A percentile compares a stretch with the other conserved stretches of the same genome.
Evolutionary conservation across 2,113 vertebrate genomes (phyloP).

Genomic region (Etheostoma cragini): DNA sequence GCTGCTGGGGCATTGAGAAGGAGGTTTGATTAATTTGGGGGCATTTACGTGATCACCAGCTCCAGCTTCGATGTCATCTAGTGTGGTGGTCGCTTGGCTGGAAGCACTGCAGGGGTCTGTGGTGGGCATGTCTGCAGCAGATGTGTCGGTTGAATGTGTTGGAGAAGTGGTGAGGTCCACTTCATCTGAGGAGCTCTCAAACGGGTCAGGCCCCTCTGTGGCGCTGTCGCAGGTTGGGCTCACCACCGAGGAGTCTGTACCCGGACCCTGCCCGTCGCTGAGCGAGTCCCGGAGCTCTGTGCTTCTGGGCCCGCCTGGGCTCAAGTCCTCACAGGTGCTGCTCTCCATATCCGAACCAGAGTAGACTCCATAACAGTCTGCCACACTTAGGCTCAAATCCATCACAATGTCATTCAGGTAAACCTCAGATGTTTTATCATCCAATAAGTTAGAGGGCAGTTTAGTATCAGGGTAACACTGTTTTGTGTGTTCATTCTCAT

Average conservation of each 20-base stretch:
- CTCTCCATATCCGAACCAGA: constrained; percentile 81
- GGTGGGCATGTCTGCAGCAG: constrained; percentile 35
- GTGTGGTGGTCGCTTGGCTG: constrained; percentile 13
- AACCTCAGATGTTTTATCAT: constrained; percentile 72
- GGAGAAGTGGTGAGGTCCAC: constrained; percentile 78
- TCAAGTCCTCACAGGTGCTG: constrained; percentile 82
- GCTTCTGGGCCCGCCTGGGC: constrained; percentile 65
- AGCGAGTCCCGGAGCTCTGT: constrained; percentile 76
- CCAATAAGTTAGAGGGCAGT: constrained; percentile 42
- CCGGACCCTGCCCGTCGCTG: constrained; percentile 71
- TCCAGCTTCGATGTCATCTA: constrained; percentile 3
- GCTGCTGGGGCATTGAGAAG: constrained; percentile 62
- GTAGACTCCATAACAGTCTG: constrained; percentile 70
- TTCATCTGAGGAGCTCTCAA: constrained; percentile 88
- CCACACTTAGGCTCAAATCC: constrained; percentile 54
- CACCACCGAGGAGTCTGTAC: constrained; percentile 82
- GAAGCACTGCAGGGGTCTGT: constrained; percentile 31
- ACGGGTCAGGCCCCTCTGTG: constrained; percentile 85
- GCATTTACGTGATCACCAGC: neutral
- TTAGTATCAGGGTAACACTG: constrained; percentile 42
- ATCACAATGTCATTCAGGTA: constrained; percentile 65
- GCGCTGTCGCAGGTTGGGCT: constrained; percentile 86
- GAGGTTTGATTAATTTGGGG: constrained; percentile 30
- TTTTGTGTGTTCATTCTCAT: constrained; percentile 52
- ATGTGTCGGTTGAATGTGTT: constrained; percentile 35